Base-by-base conservation (phyloP, 2,797 vertebrate species). In the Botia kubotai region DNA sequence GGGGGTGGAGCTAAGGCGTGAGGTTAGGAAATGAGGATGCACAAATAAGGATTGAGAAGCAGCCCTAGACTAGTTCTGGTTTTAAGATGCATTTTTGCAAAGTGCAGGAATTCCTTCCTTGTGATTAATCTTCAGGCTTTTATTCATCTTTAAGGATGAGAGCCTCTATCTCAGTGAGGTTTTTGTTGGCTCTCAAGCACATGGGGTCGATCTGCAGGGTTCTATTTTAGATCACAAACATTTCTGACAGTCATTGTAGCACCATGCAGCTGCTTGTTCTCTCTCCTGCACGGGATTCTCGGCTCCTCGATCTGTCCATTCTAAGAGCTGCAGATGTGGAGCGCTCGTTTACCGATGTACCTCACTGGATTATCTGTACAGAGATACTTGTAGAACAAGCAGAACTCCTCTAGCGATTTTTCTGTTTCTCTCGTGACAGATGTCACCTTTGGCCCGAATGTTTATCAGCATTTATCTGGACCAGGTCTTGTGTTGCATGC, bases 161-260 rank as follows among this genome's bases (percentile, higher is more conserved):
- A 58, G 39, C 39, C 26, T 10, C 48, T 70, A 63, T 33, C 65
- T 67, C 77, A 33, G 70, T 36, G 48, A 60, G 63, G 26, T 71
- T 75, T 66, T 23, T 46, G 19, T 58, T 60, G 23, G 21, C 52
- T 17, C 4, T 82, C 33, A 39, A 48, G 48, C 36, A 55, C 39
- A 36, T 21, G 4, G 10, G 10, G 10, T 52, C 53, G 55, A 36
- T 77, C 69, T 79, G 77, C 66, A 65, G 50, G 72, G 71, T 85
- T 76, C 80, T 75, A 70, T 79, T 81, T 81, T 78, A 55, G 71
- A 67, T 67, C 60, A 33, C 72, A 83, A 71, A 71, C 68, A 74
- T 69, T 74, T 73, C 75, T 6, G 5, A 75, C n/a, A 65, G 50
- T 11, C 43, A 75, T 17, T 46, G 79, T 19, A 72, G 71, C 43